Base-by-base conservation (phyloP, 2,888 invertebrate genomes). In the Apotomis betuletana region DNA sequence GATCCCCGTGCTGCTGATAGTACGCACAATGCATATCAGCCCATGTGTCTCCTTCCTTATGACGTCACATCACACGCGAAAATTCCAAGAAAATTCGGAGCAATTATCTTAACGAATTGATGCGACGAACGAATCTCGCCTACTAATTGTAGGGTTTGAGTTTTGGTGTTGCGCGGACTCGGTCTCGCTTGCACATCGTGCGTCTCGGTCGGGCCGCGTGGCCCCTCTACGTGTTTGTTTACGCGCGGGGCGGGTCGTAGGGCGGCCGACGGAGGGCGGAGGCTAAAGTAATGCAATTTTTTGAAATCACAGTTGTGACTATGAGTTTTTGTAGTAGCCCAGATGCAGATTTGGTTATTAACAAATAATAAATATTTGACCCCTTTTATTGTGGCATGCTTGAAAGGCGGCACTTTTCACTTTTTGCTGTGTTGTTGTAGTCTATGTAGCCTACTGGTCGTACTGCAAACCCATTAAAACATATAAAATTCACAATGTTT, bases 91-190 rank as follows among this genome's bases (percentile, higher is more conserved):
- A 90, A 90, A 87, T 87, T 83, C 86, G 86, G 89, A 89, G 87
- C 90, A 91, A 91, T 92, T 92, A 92, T 89, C 87, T 86, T 91
- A 87, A 92, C 92, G 92, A 92, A 92, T 91, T 90, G 92, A 92
- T 92, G 91, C 91, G 89, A 85, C 92, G 92, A 88, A 88, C 90
- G 92, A 90, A 93, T 91, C 92, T 92, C 89, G 90, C 87, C 89
- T 89, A 92, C 92, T 93, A 93, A 93, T 93, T 93, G 93, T 85
- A 90, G 93, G 92, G 90, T 92, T 87, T 83, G 85, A 80, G 83
- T 86, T 85, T 80, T 81, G 82, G 78, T 83, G 80, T 78, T 79
- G 82, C 81, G 81, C 81, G 84, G 80, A 76, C 77, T 13, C 5
- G 38, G 38, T 85, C 89, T 84, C 87, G 69, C 86, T 90, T 87